Evolutionary conservation across 92 coral and sea anemone species (phyloP).

Genomic region (Porites rus): DNA sequence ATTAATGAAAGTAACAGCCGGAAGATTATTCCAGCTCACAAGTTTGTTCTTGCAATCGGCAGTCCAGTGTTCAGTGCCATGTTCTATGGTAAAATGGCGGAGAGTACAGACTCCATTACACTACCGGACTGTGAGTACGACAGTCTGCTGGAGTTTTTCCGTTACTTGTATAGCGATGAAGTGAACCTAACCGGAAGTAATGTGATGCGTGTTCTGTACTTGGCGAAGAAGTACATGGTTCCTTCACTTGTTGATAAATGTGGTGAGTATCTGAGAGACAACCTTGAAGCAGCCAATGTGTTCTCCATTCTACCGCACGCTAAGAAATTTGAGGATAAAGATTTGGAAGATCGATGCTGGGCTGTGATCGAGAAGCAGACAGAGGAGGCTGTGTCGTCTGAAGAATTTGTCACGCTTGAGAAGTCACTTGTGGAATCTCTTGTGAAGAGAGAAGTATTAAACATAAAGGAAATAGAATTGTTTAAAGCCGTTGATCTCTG

Average conservation of each 20-base stretch:
- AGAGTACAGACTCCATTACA: constrained; percentile 54
- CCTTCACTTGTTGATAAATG: constrained; percentile 71
- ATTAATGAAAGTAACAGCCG: not conserved
- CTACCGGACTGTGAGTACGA: constrained; percentile 69
- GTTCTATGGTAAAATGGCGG: constrained; percentile 78
- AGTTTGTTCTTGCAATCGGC: constrained; percentile 36
- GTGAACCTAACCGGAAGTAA: constrained; percentile 54
- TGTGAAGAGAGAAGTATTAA: constrained; percentile 53
- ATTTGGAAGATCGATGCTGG: constrained; percentile 63
- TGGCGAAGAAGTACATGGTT: constrained; percentile 76
- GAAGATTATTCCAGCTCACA: constrained; percentile 14
- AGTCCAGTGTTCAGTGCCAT: constrained; percentile 80
- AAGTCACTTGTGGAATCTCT: constrained; percentile 52
- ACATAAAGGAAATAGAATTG: constrained; percentile 57
- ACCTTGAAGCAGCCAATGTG: constrained; percentile 42
- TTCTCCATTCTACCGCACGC: constrained; percentile 61
- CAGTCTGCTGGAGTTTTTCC: constrained; percentile 63
- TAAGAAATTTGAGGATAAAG: constrained; percentile 52
- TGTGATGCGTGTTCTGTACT: constrained; percentile 70
- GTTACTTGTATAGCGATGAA: constrained; percentile 71
- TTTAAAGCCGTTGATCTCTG: constrained; percentile 72
- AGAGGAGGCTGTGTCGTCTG: constrained; percentile 47
- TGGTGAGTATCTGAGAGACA: constrained; percentile 26
- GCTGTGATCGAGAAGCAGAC: constrained; percentile 47
- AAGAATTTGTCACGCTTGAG: constrained; percentile 42